Base-by-base conservation (phyloP, 2,888 invertebrate species). In the Acronicta psi region DNA sequence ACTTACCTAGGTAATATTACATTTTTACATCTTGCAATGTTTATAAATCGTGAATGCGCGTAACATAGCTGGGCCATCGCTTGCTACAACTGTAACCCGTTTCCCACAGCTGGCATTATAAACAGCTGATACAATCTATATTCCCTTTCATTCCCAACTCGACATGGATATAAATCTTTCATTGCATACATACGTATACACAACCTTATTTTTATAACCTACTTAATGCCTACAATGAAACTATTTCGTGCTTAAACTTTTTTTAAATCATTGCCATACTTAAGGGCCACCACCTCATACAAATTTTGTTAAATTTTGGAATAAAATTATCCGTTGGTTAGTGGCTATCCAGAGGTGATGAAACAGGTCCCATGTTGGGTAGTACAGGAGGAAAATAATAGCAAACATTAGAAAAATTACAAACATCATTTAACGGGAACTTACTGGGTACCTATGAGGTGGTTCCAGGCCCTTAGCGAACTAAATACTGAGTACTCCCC, bases 91-190 rank as follows among this genome's bases (percentile, higher is more conserved):
- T 50, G 49, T 65, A 72, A 72, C 73, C 59, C 56, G 64, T 73
- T 74, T 75, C 66, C 63, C 63, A 69, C 65, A 73, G 64, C 66
- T 66, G 69, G 58, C 54, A 62, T 51, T 59, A 71, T 55, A 66
- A 75, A 59, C 74, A 67, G 59, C 50, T 58, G 67, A 73, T 75
- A 67, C 50, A 45, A 74, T 73, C 67, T 61, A 47, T 59, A 56
- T 73, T 72, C 67, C 64, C 75, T 73, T 75, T 69, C 67, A 70
- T 70, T 67, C 52, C 71, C 66, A 55, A 62, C 59, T 65, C 59
- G 56, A 46, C 55, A 53, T 53, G 55, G 49, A 46, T 56, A 70
- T 66, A 65, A 70, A 71, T 71, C 66, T 65, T 37, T 29, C 38
- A 50, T 55, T 50, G 34, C 50, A 50, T 47, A 46, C 20, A 40